Evolutionary conservation across 2,113 vertebrate genomes (phyloP).

Genomic region (Cnemophilus loriae): DNA sequence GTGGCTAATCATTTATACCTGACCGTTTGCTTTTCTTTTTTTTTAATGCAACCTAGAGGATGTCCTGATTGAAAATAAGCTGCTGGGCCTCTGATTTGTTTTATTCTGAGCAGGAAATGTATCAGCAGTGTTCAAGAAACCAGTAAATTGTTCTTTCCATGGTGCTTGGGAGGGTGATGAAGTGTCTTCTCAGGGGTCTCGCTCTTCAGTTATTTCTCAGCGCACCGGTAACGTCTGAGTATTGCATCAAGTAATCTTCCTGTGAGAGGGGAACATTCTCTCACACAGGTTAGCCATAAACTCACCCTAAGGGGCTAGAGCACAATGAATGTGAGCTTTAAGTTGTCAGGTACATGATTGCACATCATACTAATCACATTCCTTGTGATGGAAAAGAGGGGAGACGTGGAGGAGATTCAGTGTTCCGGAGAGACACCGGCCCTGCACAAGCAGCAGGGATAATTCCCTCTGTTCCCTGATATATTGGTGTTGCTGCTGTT

Average conservation of each 20-base stretch:
- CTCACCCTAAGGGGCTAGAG: not conserved
- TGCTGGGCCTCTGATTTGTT: not conserved
- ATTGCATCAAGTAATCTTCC: not conserved
- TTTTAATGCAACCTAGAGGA: not conserved
- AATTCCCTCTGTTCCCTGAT: not conserved
- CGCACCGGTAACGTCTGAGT: accelerated
- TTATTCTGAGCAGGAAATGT: not conserved
- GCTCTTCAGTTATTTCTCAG: not conserved
- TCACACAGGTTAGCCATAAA: not conserved
- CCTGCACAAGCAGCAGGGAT: not conserved
- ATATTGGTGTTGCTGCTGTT: not conserved
- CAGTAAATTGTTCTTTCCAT: not conserved
- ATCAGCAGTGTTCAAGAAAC: not conserved
- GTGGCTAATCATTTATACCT: not conserved
- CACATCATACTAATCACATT: not conserved
- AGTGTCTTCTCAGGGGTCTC: not conserved
- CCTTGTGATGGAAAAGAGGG: not conserved
- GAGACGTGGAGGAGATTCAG: not conserved
- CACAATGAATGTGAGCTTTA: not conserved
- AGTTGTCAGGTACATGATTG: not conserved
- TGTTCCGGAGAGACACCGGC: not conserved
- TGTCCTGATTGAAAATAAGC: not conserved
- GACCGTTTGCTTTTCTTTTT: not conserved
- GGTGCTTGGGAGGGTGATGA: not conserved
- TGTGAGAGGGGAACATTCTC: not conserved